phyloP scores from a whole-genome alignment of 1,140 invertebrate genomes.

The Lepeophtheirus salmonis region DNA sequence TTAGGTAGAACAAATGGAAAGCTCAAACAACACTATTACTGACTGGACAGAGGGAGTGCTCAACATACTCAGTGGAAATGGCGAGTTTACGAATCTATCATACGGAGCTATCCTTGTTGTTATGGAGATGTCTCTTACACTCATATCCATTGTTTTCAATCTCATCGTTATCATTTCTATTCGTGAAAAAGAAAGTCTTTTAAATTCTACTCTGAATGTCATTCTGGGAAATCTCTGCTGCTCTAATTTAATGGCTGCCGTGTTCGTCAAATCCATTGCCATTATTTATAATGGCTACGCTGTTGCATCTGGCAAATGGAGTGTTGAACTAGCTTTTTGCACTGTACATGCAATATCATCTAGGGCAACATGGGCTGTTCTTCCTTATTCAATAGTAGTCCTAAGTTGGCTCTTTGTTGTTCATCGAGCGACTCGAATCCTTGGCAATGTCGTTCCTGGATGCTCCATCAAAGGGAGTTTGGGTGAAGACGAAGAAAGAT shows the following conservation, averaged over 20 bases:
- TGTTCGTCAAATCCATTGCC: constrained; percentile 14
- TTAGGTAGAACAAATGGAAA: neutral
- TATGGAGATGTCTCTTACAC: constrained; percentile 6
- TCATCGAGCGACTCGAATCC: constrained; percentile 5
- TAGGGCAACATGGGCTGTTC: constrained; percentile 12
- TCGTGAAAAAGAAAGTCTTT: constrained; percentile 6
- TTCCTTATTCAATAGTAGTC: constrained; percentile 3
- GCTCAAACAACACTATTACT: neutral
- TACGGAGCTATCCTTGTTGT: constrained; percentile 3
- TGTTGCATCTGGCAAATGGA: neutral
- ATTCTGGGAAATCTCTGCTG: constrained; percentile 11
- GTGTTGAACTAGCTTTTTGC: constrained; percentile 11
- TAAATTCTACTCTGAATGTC: constrained; percentile 10
- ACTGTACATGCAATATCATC: constrained; percentile 7
- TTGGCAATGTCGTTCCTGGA: neutral
- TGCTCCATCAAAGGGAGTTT: neutral
- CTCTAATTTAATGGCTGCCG: constrained; percentile 6
- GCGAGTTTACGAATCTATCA: neutral
- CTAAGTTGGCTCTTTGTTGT: neutral
- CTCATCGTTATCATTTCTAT: constrained; percentile 15
- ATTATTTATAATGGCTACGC: constrained; percentile 14
- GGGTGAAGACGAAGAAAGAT: neutral
- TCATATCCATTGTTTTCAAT: constrained; percentile 10
- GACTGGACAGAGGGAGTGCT: constrained; percentile 21
- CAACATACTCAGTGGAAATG: neutral